Evolutionary conservation across 2,113 vertebrate genomes (phyloP).

Genomic region (Stegastes partitus): DNA sequence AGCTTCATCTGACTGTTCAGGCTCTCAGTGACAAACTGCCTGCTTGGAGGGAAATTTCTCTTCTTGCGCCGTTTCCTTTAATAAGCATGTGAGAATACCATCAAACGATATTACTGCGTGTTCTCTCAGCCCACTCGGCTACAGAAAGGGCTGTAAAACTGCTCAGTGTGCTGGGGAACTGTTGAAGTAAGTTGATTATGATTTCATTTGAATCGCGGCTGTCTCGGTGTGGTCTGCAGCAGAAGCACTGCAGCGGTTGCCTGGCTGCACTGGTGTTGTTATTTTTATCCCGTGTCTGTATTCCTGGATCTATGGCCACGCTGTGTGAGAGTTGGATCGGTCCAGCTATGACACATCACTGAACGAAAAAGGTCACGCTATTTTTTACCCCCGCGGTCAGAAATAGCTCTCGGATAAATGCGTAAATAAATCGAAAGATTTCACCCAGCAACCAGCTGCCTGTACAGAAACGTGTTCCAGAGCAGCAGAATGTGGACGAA

Average conservation of each 20-base stretch:
- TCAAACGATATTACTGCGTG: background rate
- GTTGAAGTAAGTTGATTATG: background rate
- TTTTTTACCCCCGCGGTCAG: slow-evolving; percentile 48
- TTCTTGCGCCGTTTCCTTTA: background rate
- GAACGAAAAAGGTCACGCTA: slow-evolving; percentile 63
- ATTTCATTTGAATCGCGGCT: background rate
- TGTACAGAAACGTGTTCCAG: background rate
- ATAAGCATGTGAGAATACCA: background rate
- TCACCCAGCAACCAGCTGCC: background rate
- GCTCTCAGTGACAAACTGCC: background rate
- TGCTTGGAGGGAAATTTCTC: slow-evolving; percentile 29
- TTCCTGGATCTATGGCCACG: slow-evolving; percentile 30
- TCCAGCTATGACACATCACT: slow-evolving; percentile 59
- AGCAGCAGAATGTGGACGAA: too few species aligned
- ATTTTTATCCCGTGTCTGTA: slow-evolving; percentile 52
- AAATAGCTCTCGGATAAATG: slow-evolving; percentile 40
- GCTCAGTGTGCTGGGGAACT: too few species aligned
- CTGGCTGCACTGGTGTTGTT: slow-evolving; percentile 37
- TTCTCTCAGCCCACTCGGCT: slow-evolving; percentile 9
- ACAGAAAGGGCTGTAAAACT: background rate
- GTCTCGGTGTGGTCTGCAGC: background rate
- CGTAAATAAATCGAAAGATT: background rate
- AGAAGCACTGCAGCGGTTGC: slow-evolving; percentile 4
- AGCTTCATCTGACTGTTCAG: background rate
- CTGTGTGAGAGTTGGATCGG: slow-evolving; percentile 36